Base-by-base conservation (phyloP, 2,113 vertebrate species). In the Galeopterus variegatus region DNA sequence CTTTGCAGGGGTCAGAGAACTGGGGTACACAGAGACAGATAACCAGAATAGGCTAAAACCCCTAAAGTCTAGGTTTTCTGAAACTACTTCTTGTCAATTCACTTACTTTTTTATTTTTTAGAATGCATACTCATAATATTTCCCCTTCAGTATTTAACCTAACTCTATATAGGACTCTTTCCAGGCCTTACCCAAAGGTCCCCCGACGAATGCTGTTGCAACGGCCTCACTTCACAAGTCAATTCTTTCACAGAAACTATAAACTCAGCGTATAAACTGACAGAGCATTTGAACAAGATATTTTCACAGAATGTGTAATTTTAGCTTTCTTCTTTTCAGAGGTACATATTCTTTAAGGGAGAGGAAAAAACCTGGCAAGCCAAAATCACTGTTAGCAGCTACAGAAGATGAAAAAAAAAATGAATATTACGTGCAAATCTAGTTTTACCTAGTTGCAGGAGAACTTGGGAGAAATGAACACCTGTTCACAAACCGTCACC, bases 401-500 rank as follows among this genome's bases (percentile, higher is more conserved):
- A 52, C 3, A 1, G 26, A 79, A 54, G 36, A 56, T 60, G 13
- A 52, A 62, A 45, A 45, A 88, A 48, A 52, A 95, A 54, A 50
- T 79, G 14, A 82, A 45, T 72, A 21, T 80, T 62, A 67, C 13
- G 26, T 31, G 3, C n/a, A 84, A 80, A 73, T 75, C 31, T 80
- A 19, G 45, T 88, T 96, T 85, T 81, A 77, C 21, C 41, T 54
- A n/a, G 18, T 54, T 88, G 23, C 33, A 77, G 72, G 72, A 73
- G 82, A 83, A 52, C 52, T 18, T 76, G 81, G 75, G 23, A 1
- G 0, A 95, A 82, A 93, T 7, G 76, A 94, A 69, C 36, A 79
- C 82, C 88, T 97, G 77, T 58, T 94, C 88, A 82, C 31, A 91
- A 87, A 72, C 28, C 17, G n/a, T 93, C 56, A 45, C 82, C 67